phyloP scores from a whole-genome alignment of 2,113 vertebrate species.

The Rhinolophus sinicus region DNA sequence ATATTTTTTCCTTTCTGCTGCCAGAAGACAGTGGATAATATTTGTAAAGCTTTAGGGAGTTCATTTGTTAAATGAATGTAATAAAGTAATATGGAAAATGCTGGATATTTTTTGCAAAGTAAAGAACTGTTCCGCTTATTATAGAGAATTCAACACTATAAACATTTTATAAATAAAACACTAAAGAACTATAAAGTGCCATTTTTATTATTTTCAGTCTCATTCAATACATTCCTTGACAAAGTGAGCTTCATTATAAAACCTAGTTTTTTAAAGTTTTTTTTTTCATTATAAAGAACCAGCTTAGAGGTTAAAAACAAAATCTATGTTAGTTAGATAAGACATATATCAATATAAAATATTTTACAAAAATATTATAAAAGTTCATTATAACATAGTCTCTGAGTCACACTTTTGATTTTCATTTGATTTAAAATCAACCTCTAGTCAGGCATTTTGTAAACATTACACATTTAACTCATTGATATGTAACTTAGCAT shows the following conservation, averaged over 20 bases:
- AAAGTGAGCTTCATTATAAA: neutral
- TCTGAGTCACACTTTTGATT: neutral
- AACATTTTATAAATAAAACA: conserved; percentile 42
- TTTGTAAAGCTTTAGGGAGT: neutral
- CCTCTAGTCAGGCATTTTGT: neutral
- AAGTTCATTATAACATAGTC: neutral
- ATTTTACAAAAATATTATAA: conserved; percentile 13
- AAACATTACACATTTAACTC: neutral
- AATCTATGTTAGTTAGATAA: neutral
- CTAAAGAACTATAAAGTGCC: neutral
- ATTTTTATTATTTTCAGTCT: conserved; percentile 41
- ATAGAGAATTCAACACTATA: neutral
- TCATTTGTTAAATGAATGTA: neutral
- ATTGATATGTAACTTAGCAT: neutral
- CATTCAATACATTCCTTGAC: neutral
- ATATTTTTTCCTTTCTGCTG: neutral
- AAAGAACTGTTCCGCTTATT: neutral
- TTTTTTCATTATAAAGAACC: conserved; percentile 3
- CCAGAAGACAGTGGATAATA: neutral
- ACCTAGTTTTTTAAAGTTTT: neutral
- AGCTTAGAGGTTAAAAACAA: neutral
- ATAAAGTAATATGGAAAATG: conserved; percentile 40
- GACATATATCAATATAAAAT: neutral
- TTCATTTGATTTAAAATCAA: conserved; percentile 25
- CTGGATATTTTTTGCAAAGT: neutral